Percentiles rank a stretch among this genome's conserved stretches.
phyloP scores from a whole-genome alignment of 2,888 invertebrate genomes.

The Idaea biselata region DNA sequence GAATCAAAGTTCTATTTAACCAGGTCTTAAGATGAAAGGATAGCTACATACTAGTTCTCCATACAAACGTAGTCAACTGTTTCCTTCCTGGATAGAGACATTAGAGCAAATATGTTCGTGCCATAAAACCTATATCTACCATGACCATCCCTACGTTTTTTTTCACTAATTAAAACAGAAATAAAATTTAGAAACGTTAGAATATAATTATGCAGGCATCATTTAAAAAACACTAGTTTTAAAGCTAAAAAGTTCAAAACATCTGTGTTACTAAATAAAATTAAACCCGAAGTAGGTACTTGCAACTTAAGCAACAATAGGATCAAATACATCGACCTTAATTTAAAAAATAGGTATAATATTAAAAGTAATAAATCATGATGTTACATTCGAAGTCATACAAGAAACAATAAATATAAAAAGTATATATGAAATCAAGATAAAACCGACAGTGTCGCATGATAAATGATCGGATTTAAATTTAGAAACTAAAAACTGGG shows the following conservation, averaged over 20 bases:
- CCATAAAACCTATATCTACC: too few relatives aligned
- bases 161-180: too few relatives aligned
- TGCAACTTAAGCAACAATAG: background rate
- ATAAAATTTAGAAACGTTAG: too few relatives aligned
- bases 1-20: too few relatives aligned
- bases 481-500: constrained; percentile 69
- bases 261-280: background rate
- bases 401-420: constrained; percentile 34
- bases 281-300: background rate
- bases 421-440: constrained; percentile 61
- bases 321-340: constrained; percentile 8
- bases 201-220: too few relatives aligned
- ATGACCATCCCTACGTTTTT: too few relatives aligned
- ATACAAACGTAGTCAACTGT: too few relatives aligned
- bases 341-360: constrained; percentile 20
- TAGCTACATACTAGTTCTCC: too few relatives aligned
- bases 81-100: too few relatives aligned
- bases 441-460: constrained; percentile 76
- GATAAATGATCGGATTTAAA: constrained; percentile 79
- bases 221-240: too few relatives aligned
- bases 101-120: too few relatives aligned
- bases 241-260: background rate
- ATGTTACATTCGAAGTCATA: constrained; percentile 31
- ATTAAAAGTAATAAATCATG: constrained; percentile 38
- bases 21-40: too few relatives aligned